Evolutionary conservation across 2,888 invertebrate species (phyloP), one percentile per base, ranked within the genome.

Genomic region (Macrophya annulata): DNA sequence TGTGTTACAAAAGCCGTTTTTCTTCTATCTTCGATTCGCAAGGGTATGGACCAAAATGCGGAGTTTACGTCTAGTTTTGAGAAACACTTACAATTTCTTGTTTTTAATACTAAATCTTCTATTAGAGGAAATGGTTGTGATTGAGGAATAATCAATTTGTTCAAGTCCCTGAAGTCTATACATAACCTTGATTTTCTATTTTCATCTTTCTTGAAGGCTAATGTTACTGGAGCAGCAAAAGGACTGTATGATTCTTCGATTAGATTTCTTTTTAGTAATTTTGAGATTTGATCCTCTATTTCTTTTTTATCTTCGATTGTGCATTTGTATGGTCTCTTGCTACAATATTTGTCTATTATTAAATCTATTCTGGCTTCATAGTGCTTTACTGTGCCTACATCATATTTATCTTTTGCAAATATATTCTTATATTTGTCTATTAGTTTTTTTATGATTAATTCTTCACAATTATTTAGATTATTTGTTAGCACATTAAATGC

Each of bases 201-300:
- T 51, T 87, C 87, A 72, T 87, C 87, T 85, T 85, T 83, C 81
- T 86, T 86, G 48, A 76, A 87, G n/a, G 85, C 86, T 65, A 86
- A 76, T 15, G 86, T 86, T 59, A 86, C 86, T 51, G 85, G 86
- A 31, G 87, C 87, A 12, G 89, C 88, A 85, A 88, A 89, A n/a
- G 89, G 88, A 62, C 88, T 88, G 31, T 87, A 87, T 10, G 89
- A 89, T 84, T 88, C 88, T 86, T 89, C 90, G 4, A 89, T 89
- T 21, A 89, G 31, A 10, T 86, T 85, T 72, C 79, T 86, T 10
- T 88, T 85, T 86, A 90, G 62, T 85, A 89, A 43, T 85, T 88
- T 85, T 74, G 82, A 40, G 10, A 90, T 83, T 85, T 90, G 89
- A 12, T 82, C 9, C 86, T 89, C 87, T 65, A 89, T 90, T 87